A percentile compares a stretch with the other conserved stretches of the same genome.
phyloP scores from a whole-genome alignment of 2,888 invertebrate genomes.

The Allophyes oxyacanthae region DNA sequence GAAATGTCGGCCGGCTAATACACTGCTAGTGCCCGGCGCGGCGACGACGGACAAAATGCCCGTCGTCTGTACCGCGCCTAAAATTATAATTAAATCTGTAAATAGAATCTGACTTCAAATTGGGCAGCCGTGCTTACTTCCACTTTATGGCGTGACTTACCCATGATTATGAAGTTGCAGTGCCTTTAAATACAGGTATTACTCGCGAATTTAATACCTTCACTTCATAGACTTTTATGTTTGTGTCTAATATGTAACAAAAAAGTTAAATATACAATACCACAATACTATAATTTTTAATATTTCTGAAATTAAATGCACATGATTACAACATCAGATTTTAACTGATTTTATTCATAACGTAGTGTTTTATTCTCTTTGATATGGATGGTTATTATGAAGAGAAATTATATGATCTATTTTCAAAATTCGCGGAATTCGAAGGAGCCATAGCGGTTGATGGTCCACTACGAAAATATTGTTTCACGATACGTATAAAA shows the following conservation, averaged over 20 bases:
- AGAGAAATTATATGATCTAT: constrained; percentile 6
- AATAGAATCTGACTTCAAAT: too few relatives aligned
- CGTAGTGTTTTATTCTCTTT: constrained; percentile 7
- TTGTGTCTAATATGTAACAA: background rate
- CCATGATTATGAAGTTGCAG: constrained; percentile 22
- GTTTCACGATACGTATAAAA: too few relatives aligned
- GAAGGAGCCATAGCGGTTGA: background rate
- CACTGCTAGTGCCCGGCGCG: too few relatives aligned
- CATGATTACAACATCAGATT: constrained; percentile 29
- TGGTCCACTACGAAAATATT: constrained; percentile 5
- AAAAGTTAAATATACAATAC: constrained; percentile 1
- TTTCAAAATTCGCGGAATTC: constrained; percentile 23
- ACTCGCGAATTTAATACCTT: constrained; percentile 5
- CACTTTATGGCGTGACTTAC: constrained; percentile 5
- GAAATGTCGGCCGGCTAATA: too few relatives aligned
- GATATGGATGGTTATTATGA: background rate
- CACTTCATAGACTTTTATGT: constrained; percentile 7
- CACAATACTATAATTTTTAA: constrained; percentile 27
- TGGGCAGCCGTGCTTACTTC: too few relatives aligned
- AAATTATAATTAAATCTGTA: too few relatives aligned
- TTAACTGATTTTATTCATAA: constrained; percentile 29
- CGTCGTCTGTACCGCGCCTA: too few relatives aligned
- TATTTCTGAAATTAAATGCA: constrained; percentile 12
- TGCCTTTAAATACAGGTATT: too few relatives aligned
- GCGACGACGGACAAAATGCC: too few relatives aligned